Conservation (phyloP, 2,113 vertebrate genomes). For the Andinoacara biseriatus region DNA sequence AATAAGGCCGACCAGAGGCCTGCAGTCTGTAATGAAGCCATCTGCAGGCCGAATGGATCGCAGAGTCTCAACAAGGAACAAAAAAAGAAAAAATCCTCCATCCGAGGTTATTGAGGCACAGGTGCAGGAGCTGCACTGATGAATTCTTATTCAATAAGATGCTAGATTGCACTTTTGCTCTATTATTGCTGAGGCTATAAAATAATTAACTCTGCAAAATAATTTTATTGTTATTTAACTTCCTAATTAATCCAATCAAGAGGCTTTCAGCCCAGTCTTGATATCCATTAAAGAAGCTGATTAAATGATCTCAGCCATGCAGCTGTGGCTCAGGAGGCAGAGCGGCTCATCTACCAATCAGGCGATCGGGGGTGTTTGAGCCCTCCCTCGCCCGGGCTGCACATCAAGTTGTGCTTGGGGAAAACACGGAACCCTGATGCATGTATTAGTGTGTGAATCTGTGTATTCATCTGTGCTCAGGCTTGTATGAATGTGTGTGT, state of each 20-base stretch:
- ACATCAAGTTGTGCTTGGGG: background rate
- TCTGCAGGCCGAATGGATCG: background rate
- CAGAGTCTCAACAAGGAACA: background rate
- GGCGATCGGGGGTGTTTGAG: background rate
- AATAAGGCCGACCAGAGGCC: background rate
- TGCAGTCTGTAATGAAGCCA: background rate
- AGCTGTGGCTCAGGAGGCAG: background rate
- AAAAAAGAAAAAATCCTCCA: background rate
- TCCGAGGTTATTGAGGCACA: too few species aligned
- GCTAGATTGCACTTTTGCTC: background rate
- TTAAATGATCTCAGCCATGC: background rate
- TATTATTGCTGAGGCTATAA: background rate
- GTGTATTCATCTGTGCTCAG: background rate
- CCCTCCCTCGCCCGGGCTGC: background rate
- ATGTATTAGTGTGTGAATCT: background rate
- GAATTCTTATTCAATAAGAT: background rate
- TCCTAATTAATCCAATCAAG: background rate
- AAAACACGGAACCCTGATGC: background rate
- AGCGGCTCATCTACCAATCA: background rate
- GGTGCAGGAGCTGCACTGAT: background rate
- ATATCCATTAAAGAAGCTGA: background rate
- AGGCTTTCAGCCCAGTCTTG: background rate
- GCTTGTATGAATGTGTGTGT: background rate
- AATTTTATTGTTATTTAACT: background rate
- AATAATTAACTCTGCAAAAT: background rate